Evolutionary conservation across 2,888 invertebrate species (phyloP), one percentile per base, ranked within the genome.

Genomic region (Nesidiocoris tenuis): DNA sequence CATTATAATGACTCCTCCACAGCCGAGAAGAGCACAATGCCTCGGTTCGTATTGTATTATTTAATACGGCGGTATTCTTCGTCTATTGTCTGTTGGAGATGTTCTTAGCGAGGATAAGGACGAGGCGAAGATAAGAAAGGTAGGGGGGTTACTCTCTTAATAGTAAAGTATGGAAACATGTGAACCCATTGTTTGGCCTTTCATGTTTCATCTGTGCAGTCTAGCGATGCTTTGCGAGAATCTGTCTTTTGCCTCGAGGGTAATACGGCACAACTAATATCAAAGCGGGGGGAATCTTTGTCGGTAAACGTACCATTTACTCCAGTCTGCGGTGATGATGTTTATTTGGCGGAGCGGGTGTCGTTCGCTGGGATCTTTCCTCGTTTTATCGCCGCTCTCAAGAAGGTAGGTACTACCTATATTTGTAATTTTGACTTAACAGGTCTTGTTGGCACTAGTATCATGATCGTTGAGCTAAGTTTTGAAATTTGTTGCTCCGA

Each of bases 11-110:
- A 71, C 71, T 71, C 56, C 56, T 19, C 39, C 24, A 17, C 24
- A 17, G 24, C 56, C 9, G 56, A n/a, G 18, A 39, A 22, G 2
- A 56, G 57, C 25, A 71, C 71, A 71, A 61, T 25, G 71, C 59
- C 71, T 16, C 24, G 24, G 57, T 61, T 59, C 71, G 71, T 61
- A 71, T 71, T 71, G 71, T 71, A 71, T 71, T 71, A 71, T 71
- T 61, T 71, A 61, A 59, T 59, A 61, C 71, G 55, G 57, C 61
- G 39, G 59, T 25, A 24, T 18, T n/a, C 25, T 19, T 39, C 55
- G 7, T 22, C 59, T 61, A 71, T 71, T 71, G 71, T 71, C 61
- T 71, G 71, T 59, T 21, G 9, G 24, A 19, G 39, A 18, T 59
- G 59, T 59, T 59, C 19, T 17, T 59, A 7, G 3, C 59, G 16